A percentile compares a stretch with the other conserved stretches of the same genome.
phyloP scores from a whole-genome alignment of 1,140 invertebrate species.

The Cyphomyrmex costatus region DNA sequence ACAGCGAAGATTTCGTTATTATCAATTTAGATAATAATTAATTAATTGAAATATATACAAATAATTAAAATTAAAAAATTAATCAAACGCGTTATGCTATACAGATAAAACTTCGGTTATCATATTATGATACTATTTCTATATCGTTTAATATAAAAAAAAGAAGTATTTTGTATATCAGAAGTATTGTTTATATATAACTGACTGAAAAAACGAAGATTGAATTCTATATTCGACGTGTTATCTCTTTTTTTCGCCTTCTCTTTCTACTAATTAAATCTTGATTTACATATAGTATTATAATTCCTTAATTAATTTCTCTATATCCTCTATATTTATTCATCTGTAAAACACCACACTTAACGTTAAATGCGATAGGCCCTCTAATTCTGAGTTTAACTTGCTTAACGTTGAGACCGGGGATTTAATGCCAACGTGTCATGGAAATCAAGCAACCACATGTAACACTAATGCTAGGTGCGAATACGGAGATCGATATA shows the following conservation, averaged over 20 bases:
- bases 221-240: background rate
- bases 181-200: background rate
- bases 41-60: constrained; percentile 15
- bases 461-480: constrained; percentile 7
- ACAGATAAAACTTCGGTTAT: background rate
- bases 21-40: background rate
- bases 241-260: background rate
- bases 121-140: too few species aligned
- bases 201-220: constrained; percentile 8
- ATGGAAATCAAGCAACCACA: constrained; percentile 54
- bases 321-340: background rate
- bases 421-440: constrained; percentile 38
- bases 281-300: constrained; percentile 18
- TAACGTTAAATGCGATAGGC: constrained; percentile 45
- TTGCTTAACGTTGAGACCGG: constrained; percentile 15
- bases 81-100: background rate
- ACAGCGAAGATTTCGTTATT: background rate
- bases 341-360: background rate
- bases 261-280: constrained; percentile 2
- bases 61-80: background rate
- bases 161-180: too few species aligned
- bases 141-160: background rate
- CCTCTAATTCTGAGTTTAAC: constrained; percentile 43
- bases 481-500: constrained; percentile 48
- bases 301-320: constrained; percentile 55